These are phyloP conservation scores for Neolamprologus sp. DNA, from an alignment of 2,113 vertebrate species.

Conservation along the genomic window DNA sequence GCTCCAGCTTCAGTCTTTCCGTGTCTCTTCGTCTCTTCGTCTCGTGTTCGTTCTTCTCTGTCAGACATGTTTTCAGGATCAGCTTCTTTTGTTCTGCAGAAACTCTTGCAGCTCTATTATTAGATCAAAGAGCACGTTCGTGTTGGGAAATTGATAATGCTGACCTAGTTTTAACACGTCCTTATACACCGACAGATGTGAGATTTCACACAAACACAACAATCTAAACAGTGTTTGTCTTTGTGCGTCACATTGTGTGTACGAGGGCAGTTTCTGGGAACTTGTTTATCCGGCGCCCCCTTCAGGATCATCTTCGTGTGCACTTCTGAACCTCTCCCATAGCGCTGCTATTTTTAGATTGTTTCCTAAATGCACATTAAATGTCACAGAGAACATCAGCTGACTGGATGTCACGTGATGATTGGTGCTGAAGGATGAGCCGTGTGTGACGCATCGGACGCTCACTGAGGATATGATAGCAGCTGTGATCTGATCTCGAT, in stretches of 20 bases:
- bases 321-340: neutral
- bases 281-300: neutral
- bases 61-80: neutral
- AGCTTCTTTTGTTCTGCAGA: neutral
- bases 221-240: neutral
- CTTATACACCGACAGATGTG: neutral
- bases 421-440: neutral
- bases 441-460: neutral
- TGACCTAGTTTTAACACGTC: conserved; percentile 35
- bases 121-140: conserved; percentile 6
- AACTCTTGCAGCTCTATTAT: conserved; percentile 27
- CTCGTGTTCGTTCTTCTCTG: neutral
- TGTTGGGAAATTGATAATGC: conserved; percentile 32
- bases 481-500: neutral
- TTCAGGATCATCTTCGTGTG: neutral
- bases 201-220: neutral
- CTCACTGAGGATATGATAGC: neutral
- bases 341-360: neutral
- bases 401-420: neutral
- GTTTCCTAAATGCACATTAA: neutral
- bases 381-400: accelerated
- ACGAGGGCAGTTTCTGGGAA: neutral
- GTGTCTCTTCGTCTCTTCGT: neutral
- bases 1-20: neutral
- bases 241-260: neutral